These are phyloP conservation scores for Microtus obscurus DNA, from an alignment of 2,797 vertebrate genomes.

Conservation along the genomic window DNA sequence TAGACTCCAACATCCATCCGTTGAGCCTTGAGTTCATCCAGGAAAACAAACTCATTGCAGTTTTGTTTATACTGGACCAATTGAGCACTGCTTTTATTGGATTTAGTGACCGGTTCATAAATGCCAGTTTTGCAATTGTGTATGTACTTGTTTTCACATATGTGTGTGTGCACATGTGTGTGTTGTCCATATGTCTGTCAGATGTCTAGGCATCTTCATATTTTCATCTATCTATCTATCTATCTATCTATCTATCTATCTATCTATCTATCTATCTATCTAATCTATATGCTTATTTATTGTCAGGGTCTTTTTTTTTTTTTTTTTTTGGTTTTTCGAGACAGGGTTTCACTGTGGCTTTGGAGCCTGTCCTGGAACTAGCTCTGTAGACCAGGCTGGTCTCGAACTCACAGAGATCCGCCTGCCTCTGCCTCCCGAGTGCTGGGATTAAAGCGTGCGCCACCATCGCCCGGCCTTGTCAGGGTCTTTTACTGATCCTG, in stretches of 20 bases:
- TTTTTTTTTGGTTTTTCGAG: too few species aligned
- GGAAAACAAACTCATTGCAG: background rate
- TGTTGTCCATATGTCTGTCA: background rate
- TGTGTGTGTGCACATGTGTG: background rate
- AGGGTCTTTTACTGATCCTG: background rate
- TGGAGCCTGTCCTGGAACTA: too few species aligned
- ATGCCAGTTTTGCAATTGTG: background rate
- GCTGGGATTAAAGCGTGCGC: too few species aligned
- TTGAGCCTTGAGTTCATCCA: background rate
- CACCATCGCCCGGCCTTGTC: too few species aligned
- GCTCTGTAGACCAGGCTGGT: too few species aligned
- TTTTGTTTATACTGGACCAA: background rate
- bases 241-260: background rate
- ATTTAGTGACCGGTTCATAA: background rate
- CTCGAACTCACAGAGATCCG: too few species aligned
- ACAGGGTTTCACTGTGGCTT: too few species aligned
- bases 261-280: background rate
- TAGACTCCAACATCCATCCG: background rate
- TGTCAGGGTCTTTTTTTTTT: too few species aligned
- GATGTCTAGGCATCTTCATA: background rate
- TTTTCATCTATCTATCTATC: background rate
- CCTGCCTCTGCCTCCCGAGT: too few species aligned
- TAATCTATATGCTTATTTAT: too few species aligned
- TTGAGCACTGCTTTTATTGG: background rate
- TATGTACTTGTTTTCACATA: background rate